Base-by-base conservation (phyloP, 2,888 invertebrate genomes). In the Tiphia femorata region DNA sequence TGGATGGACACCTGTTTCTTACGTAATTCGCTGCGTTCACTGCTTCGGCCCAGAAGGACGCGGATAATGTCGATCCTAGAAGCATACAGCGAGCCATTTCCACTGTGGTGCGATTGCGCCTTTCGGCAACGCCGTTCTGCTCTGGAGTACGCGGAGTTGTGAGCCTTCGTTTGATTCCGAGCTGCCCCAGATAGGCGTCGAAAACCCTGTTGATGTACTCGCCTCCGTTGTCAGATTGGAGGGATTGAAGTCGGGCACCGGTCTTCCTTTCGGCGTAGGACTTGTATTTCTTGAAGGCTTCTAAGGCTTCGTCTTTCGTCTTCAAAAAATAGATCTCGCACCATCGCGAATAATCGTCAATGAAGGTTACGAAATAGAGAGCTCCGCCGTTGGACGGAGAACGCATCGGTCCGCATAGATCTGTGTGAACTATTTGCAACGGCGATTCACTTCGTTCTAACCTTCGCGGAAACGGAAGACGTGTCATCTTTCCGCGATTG, bases 341-440 rank as follows among this genome's bases (percentile, higher is more conserved):
- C 46, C 46, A 56, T 46, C 46, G 21, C 7, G 41, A 47, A 27
- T 41, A 42, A 27, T 56, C 46, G n/a, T 50, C 49, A 10, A 56
- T 49, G n/a, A 56, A 56, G 1, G 40, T 44, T n/a, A 49, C 4
- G 2, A 56, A 10, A 6, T 49, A 56, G 38, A 12, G 29, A 0
- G 55, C 16, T 19, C 49, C 33, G 14, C 43, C 42, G 2, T 27
- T n/a, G 14, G 53, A 53, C 14, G 40, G 30, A 1, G n/a, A 14
- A 0, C 14, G 6, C 33, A 53, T 47, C 16, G 49, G 49, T 21
- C 49, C 49, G 17, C 63, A 67, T 1, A 67, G 44, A 16, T 67
- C 61, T 0, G 49, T 49, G 30, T 63, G 49, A 1, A 68, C 29
- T 3, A 65, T 53, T 6, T 66, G 56, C 0, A 68, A 25, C 6